A percentile compares a stretch with the other conserved stretches of the same genome.
These are phyloP conservation scores for Calephelis nemesis DNA, from an alignment of 1,140 invertebrate genomes.

Conservation along the genomic window DNA sequence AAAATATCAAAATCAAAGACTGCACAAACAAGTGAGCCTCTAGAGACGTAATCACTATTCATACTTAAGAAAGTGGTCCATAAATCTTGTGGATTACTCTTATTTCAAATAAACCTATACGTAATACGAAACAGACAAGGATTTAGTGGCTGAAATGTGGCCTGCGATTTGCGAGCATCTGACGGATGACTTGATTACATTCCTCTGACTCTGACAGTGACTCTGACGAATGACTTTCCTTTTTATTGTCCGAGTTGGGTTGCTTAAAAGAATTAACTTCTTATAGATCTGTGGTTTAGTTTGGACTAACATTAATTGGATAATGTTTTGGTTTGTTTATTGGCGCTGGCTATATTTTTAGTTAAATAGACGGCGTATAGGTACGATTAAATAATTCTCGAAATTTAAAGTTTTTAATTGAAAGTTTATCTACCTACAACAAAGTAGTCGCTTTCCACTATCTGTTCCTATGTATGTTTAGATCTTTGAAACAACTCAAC, in stretches of 20 bases:
- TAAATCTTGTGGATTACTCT: no score
- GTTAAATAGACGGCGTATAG: no score
- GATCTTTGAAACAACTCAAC: no score
- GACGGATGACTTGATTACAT: constrained; percentile 59
- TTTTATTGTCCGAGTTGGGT: constrained; percentile 31
- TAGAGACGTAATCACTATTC: neutral
- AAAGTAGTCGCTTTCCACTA: no score
- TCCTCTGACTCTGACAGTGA: constrained; percentile 44
- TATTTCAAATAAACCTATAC: constrained; percentile 16
- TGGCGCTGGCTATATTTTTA: no score
- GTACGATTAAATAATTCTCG: no score
- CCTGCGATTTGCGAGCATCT: constrained; percentile 18
- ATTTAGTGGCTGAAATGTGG: constrained; percentile 8
- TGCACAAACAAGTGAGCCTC: neutral
- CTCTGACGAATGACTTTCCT: constrained; percentile 50
- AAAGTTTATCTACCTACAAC: no score
- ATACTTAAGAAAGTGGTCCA: constrained; percentile 10
- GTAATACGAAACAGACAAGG: constrained; percentile 5
- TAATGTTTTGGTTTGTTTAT: no score
- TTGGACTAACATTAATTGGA: no score
- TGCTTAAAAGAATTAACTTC: neutral
- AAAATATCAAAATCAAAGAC: neutral
- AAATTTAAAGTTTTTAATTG: no score
- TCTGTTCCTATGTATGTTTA: no score
- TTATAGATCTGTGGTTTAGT: neutral